These are phyloP conservation scores for Pollenia angustigena DNA, from an alignment of 2,888 invertebrate genomes.

Conservation along the genomic window DNA sequence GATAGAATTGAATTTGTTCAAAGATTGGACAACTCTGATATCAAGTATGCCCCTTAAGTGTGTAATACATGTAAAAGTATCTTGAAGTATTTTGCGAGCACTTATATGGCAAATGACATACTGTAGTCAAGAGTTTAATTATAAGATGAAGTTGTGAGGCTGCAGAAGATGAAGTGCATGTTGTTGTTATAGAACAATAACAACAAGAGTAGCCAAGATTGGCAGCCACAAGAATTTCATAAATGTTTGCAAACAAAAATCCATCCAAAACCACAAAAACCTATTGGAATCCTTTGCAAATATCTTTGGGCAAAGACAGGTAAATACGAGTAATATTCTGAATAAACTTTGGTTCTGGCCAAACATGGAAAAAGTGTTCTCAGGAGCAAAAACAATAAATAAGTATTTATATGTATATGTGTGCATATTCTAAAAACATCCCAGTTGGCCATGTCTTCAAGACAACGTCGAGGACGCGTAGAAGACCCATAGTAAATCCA, in stretches of 20 bases:
- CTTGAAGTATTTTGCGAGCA: constrained; percentile 49
- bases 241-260: constrained; percentile 56
- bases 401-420: background rate
- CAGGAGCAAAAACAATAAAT: background rate
- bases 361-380: constrained; percentile 13
- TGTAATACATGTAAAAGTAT: constrained; percentile 20
- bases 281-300: constrained; percentile 28
- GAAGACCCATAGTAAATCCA: too few species aligned
- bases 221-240: constrained; percentile 52
- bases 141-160: constrained; percentile 17
- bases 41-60: background rate
- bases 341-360: constrained; percentile 33
- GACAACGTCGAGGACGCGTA: too few species aligned
- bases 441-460: too few species aligned
- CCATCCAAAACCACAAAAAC: constrained; percentile 53
- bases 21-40: background rate
- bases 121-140: constrained; percentile 58
- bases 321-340: constrained; percentile 37
- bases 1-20: background rate
- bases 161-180: constrained; percentile 11
- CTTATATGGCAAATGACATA: constrained; percentile 53
- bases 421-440: background rate
- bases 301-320: constrained; percentile 45
- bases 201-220: constrained; percentile 30
- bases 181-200: constrained; percentile 25